Conservation (phyloP, 2,797 vertebrate genomes). For the Percopsis omiscomaycus region DNA sequence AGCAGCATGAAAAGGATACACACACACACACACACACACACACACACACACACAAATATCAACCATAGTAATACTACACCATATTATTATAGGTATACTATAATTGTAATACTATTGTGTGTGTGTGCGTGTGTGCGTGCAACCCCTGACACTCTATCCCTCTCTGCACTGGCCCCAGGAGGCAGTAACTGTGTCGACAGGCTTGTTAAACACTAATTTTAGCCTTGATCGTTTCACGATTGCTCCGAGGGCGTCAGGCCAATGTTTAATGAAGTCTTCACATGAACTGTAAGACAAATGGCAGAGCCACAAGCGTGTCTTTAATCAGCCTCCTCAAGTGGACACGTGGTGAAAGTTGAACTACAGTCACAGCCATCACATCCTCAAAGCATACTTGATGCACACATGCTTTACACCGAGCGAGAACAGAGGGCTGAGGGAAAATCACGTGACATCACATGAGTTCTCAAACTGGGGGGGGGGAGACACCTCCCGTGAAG, state of each 20-base stretch:
- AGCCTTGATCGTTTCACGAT: slow-evolving; percentile 39
- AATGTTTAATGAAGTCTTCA: slow-evolving; percentile 46
- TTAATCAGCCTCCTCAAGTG: slow-evolving; percentile 15
- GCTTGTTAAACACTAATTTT: slow-evolving; percentile 62
- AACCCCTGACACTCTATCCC: slow-evolving; percentile 36
- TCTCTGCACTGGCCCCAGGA: slow-evolving; percentile 23
- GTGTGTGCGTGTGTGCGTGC: not conserved
- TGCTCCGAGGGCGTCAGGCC: slow-evolving; percentile 37
- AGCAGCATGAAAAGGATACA: too few species aligned
- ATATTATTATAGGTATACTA: too few species aligned
- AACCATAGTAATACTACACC: too few species aligned
- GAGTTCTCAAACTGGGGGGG: too few species aligned
- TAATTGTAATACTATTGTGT: not conserved
- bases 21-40: too few species aligned
- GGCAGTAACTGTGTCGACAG: slow-evolving; percentile 53
- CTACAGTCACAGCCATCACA: not conserved
- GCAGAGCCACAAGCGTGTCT: slow-evolving; percentile 2
- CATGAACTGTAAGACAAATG: slow-evolving; percentile 20
- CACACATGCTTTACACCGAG: too few species aligned
- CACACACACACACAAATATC: too few species aligned
- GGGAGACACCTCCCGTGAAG: too few species aligned
- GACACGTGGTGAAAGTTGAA: slow-evolving; percentile 3
- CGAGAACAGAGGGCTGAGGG: too few species aligned
- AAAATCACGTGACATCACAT: too few species aligned
- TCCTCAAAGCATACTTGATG: too few species aligned